phyloP scores from a whole-genome alignment of 1,140 invertebrate species.

The Cotesia chilonis region DNA sequence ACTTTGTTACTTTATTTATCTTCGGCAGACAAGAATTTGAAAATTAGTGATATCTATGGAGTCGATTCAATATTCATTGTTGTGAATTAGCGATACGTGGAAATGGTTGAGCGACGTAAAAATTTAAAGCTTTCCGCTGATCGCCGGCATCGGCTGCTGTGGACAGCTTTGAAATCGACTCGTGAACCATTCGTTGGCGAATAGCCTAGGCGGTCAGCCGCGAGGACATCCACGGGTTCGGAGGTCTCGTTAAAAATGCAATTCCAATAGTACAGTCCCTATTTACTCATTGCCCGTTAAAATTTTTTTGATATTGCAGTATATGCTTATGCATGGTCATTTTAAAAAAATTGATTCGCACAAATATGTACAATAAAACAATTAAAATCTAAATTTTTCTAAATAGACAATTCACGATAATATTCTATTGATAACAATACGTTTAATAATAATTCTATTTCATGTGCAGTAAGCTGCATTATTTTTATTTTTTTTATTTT shows the following conservation, averaged over 20 bases:
- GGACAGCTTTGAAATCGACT: constrained; percentile 36
- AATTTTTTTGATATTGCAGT: not conserved
- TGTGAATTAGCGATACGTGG: constrained; percentile 15
- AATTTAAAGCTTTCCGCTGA: constrained; percentile 22
- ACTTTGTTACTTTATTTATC: not conserved
- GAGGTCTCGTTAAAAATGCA: constrained; percentile 38
- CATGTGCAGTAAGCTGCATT: no score
- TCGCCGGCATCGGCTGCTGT: constrained; percentile 29
- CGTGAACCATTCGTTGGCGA: constrained; percentile 31
- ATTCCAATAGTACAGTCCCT: constrained; percentile 28
- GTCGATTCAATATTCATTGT: constrained; percentile 20
- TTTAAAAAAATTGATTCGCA: no score
- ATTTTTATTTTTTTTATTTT: no score
- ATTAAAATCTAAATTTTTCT: no score
- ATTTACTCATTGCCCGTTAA: not conserved
- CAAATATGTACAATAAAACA: no score
- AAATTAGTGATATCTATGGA: not conserved
- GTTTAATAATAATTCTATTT: no score
- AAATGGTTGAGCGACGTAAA: constrained; percentile 6
- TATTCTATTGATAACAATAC: no score
- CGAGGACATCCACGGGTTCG: constrained; percentile 35
- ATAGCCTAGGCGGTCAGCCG: constrained; percentile 30
- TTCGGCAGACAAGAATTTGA: not conserved
- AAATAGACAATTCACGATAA: no score
- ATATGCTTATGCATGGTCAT: no score